Evolutionary conservation across 2,797 vertebrate species (phyloP).

Genomic region (Avahi laniger): DNA sequence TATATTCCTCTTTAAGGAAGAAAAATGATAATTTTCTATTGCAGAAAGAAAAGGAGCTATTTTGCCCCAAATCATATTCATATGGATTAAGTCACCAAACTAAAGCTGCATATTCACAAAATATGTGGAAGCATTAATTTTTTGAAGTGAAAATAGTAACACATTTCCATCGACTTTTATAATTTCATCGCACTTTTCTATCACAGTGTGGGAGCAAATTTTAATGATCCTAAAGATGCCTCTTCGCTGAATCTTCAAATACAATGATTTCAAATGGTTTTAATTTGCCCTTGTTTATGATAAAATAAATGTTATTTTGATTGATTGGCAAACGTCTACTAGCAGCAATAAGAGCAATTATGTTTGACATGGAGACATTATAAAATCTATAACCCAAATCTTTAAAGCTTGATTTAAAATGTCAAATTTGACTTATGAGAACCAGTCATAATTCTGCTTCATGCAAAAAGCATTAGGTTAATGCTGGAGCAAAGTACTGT

Average conservation of each 20-base stretch:
- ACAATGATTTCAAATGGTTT: conserved; percentile 78
- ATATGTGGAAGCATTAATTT: not conserved
- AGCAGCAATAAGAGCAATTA: conserved; percentile 80
- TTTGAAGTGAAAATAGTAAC: not conserved
- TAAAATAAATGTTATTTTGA: conserved; percentile 84
- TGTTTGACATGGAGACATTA: conserved; percentile 78
- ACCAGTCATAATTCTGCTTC: conserved; percentile 80
- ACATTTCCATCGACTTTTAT: not conserved
- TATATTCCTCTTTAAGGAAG: not conserved
- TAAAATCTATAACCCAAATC: conserved; percentile 84
- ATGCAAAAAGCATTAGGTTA: conserved; percentile 87
- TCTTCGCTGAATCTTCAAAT: conserved; percentile 69
- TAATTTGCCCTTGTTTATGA: conserved; percentile 80
- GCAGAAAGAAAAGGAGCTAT: not conserved
- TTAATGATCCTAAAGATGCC: conserved; percentile 57
- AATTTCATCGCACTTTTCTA: not conserved
- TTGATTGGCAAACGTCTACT: conserved; percentile 80
- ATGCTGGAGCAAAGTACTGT: conserved; percentile 80
- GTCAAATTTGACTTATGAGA: conserved; percentile 84
- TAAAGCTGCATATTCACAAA: conserved; percentile 1
- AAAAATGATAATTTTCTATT: conserved; percentile 3
- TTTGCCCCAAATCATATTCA: conserved; percentile 2
- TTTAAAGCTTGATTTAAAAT: conserved; percentile 83
- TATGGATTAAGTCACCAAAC: not conserved
- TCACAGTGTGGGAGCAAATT: not conserved